A percentile compares a stretch with the other conserved stretches of the same genome.
Evolutionary conservation across 2,888 invertebrate genomes (phyloP).

Genomic region (Galerucella calmariensis): DNA sequence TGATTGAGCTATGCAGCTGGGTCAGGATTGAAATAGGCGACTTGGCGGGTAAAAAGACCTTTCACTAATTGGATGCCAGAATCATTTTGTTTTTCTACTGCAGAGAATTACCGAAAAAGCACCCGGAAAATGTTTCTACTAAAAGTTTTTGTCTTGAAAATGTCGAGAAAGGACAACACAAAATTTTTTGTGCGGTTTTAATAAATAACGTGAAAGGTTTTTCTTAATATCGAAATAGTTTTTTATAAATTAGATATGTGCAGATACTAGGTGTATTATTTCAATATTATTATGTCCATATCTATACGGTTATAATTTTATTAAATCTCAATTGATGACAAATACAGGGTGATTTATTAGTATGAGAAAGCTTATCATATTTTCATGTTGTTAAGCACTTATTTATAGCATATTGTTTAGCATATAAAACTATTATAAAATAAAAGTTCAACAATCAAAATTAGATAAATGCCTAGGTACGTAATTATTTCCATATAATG

Average conservation of each 20-base stretch:
- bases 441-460: no score
- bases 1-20: slow-evolving; percentile 54
- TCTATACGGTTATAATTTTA: no score
- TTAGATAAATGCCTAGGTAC: no score
- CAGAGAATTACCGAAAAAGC: slow-evolving; percentile 23
- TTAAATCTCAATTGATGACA: no score
- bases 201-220: neutral
- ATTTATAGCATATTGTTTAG: no score
- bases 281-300: no score
- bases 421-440: no score
- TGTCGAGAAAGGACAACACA: slow-evolving; percentile 9
- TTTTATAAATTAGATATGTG: slow-evolving; percentile 7
- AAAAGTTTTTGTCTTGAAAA: slow-evolving; percentile 6
- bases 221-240: neutral
- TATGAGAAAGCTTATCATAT: no score
- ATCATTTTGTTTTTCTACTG: slow-evolving; percentile 36
- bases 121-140: neutral
- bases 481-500: no score
- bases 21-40: slow-evolving; percentile 48
- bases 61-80: slow-evolving; percentile 45
- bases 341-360: no score
- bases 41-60: slow-evolving; percentile 39
- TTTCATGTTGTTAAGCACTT: no score
- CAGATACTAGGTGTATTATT: neutral
- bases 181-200: slow-evolving; percentile 3